A percentile compares a stretch with the other conserved stretches of the same genome.
Evolutionary conservation across 2,888 invertebrate species (phyloP).

Genomic region (Callimorpha dominula): DNA sequence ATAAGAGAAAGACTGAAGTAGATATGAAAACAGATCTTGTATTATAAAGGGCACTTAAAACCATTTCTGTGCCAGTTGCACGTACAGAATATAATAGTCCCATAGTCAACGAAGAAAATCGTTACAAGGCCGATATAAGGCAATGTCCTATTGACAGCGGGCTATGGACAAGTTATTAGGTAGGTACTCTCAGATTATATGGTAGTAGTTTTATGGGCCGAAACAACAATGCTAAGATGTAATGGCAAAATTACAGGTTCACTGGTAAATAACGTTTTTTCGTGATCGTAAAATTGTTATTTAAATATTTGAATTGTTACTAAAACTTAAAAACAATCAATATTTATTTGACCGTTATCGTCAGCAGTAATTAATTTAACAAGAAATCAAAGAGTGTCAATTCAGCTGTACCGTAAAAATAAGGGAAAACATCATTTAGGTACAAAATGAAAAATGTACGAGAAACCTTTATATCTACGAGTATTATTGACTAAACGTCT

Average conservation of each 20-base stretch:
- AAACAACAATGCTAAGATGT: no score
- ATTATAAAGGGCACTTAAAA: slow-evolving; percentile 22
- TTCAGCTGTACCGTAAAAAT: background rate
- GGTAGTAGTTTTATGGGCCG: no score
- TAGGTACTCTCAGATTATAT: background rate
- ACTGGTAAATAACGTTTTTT: no score
- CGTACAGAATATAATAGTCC: slow-evolving; percentile 40
- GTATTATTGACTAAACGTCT: background rate
- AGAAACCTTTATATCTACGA: background rate
- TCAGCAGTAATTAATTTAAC: no score
- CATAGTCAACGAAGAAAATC: slow-evolving; percentile 51
- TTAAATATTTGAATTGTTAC: no score
- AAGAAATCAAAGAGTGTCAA: background rate
- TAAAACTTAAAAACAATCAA: no score
- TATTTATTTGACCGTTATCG: no score
- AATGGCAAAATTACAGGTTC: no score
- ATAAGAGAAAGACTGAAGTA: slow-evolving; percentile 12
- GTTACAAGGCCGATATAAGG: slow-evolving; percentile 49
- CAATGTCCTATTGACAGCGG: slow-evolving; percentile 28
- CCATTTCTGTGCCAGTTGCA: slow-evolving; percentile 28
- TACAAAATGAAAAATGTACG: background rate
- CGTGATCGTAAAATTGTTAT: no score
- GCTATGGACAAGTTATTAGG: background rate
- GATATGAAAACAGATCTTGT: slow-evolving; percentile 20
- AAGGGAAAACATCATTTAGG: background rate